Percentiles rank a stretch among this genome's conserved stretches.
Conservation (phyloP, 1,140 invertebrate species). For the Diabrotica undecimpunctata region DNA sequence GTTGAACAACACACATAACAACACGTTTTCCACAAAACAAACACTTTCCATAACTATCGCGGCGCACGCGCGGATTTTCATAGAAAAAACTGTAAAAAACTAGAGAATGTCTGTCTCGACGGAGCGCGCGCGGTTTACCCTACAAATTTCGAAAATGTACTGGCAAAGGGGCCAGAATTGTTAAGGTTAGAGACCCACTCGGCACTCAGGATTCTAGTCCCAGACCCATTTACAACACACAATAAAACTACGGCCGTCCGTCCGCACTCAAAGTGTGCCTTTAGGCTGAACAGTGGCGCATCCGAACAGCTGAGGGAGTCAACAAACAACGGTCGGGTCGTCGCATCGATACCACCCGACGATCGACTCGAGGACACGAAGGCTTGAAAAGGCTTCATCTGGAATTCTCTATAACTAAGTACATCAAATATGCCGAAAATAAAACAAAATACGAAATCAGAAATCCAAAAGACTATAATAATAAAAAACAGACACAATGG, state of each 20-base stretch:
- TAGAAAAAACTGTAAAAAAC: slow-evolving; percentile 14
- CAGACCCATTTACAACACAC: slow-evolving; percentile 39
- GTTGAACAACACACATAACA: slow-evolving; percentile 11
- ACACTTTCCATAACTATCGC: slow-evolving; percentile 5
- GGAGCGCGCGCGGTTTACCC: slow-evolving; percentile 15
- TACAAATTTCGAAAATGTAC: slow-evolving; percentile 35
- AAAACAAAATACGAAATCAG: too few species aligned
- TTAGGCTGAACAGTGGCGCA: slow-evolving; percentile 16
- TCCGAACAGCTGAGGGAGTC: too few species aligned
- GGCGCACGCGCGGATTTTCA: background rate
- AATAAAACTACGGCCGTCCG: slow-evolving; percentile 32
- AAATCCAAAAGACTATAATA: too few species aligned
- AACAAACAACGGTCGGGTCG: too few species aligned
- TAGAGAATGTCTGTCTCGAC: background rate
- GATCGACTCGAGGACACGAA: too few species aligned
- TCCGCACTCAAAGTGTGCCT: slow-evolving; percentile 13
- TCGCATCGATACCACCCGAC: too few species aligned
- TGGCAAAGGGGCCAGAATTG: slow-evolving; percentile 29
- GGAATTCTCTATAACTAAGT: too few species aligned
- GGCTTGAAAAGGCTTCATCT: too few species aligned
- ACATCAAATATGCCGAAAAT: too few species aligned
- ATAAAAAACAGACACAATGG: too few species aligned
- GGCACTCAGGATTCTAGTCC: slow-evolving; percentile 36
- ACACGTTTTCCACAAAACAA: slow-evolving; percentile 9
- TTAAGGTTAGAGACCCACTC: slow-evolving; percentile 37